These are phyloP conservation scores for Caenorhabditis plicata DNA, from an alignment of 2,888 invertebrate species.

Conservation along the genomic window DNA sequence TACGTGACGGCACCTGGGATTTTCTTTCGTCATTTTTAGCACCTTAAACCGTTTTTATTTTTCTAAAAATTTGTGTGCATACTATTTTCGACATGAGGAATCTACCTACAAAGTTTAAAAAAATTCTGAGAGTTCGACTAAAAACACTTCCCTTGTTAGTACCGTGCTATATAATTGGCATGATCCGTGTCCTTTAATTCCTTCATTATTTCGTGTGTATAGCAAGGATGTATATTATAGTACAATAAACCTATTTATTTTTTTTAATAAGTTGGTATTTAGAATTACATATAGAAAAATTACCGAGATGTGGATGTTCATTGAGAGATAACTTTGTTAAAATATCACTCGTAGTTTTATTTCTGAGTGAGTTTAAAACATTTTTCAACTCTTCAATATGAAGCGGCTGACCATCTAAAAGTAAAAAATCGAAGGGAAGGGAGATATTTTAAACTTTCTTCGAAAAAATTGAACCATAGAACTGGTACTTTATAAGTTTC, in stretches of 20 bases:
- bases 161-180: conserved; percentile 48
- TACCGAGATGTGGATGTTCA: conserved; percentile 21
- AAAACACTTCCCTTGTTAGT: too few relatives aligned
- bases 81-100: too few relatives aligned
- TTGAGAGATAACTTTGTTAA: conserved; percentile 9
- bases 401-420: conserved; percentile 18
- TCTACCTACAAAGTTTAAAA: too few relatives aligned
- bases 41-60: too few relatives aligned
- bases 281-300: too few relatives aligned
- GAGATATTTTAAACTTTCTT: conserved; percentile 27
- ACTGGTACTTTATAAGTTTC: conserved; percentile 47
- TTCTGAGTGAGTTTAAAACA: too few relatives aligned
- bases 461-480: conserved; percentile 57
- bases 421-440: neutral
- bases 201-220: conserved; percentile 45
- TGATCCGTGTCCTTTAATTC: conserved; percentile 31
- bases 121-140: too few relatives aligned
- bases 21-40: too few relatives aligned
- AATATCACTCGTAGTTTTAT: conserved; percentile 8
- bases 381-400: too few relatives aligned
- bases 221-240: conserved; percentile 61
- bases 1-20: too few relatives aligned
- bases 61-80: too few relatives aligned
- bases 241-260: conserved; percentile 59
- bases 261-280: too few relatives aligned